Evolutionary conservation across 1,140 invertebrate species (phyloP), one percentile per base, ranked within the genome.

Genomic region (Oedothorax gibbosus): DNA sequence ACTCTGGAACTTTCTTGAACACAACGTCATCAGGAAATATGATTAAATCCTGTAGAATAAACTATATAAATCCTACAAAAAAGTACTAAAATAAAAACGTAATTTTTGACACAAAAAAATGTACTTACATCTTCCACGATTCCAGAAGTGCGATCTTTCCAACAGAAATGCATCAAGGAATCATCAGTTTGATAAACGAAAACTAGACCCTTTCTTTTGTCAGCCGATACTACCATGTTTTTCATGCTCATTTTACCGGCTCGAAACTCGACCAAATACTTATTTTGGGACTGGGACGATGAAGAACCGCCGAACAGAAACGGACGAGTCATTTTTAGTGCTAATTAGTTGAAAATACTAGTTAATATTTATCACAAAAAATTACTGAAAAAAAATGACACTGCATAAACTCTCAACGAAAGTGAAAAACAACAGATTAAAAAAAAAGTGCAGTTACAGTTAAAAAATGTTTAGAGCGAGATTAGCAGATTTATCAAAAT

Each of bases 21-120:
- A 99, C 98, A 89, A 97, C 97, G 90, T 99, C 98, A 90, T 99
- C 98, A 51, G 98, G 98, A 87, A 99, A 99, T 87, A 99, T 98
- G 62, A 99, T 97, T 49, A 99, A 91, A 92, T 99, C 98, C 95
- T 95, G 88, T 3, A 35, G 54, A 60, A 66, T 8, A 66, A 7
- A 7, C 57, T 6, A 60, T 60, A 60, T 6, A 60, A n/a, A n/a
- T n/a, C 10, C 10, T 14, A 5, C n/a, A 60, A 14, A 60, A 57
- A 12, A 60, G n/a, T 60, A 11, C 57, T 60, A 60, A 60, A 3
- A 60, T 60, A 14, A 60, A 60, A 7, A 60, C 6, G 1, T n/a
- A 60, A 60, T 60, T 60, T 60, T 60, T 14, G 1, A 7, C 2
- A 3, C 6, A 3, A 14, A 6, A 53, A 54, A 50, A 21, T 18